Percentiles rank a stretch among this genome's conserved stretches.
Evolutionary conservation across 2,113 vertebrate species (phyloP).

Genomic region (Oreocharis arfaki): DNA sequence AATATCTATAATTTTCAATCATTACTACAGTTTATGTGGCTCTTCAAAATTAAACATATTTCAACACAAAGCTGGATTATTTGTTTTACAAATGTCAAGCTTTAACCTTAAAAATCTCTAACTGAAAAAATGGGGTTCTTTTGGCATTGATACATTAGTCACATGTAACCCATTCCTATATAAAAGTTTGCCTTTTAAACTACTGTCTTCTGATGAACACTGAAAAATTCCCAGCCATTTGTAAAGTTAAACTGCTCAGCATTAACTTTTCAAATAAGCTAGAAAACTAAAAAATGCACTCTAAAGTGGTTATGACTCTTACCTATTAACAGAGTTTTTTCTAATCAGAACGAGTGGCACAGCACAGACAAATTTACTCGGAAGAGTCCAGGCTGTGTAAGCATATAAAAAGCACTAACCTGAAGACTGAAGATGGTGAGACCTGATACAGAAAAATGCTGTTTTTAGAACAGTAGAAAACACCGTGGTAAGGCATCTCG

Average conservation of each 20-base stretch:
- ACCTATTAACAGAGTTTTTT: background rate
- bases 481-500: background rate
- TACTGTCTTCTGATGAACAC: background rate
- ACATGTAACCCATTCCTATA: background rate
- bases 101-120: background rate
- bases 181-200: background rate
- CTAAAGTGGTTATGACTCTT: background rate
- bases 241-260: background rate
- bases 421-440: constrained; percentile 57
- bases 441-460: constrained; percentile 50
- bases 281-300: background rate
- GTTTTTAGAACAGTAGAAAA: constrained; percentile 43
- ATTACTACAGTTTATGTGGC: background rate
- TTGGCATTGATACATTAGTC: background rate
- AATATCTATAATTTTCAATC: background rate
- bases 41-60: background rate
- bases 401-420: constrained; percentile 45
- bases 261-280: background rate
- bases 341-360: background rate
- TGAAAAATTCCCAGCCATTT: background rate
- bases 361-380: background rate
- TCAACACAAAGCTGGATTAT: background rate
- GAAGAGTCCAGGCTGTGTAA: background rate
- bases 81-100: background rate
- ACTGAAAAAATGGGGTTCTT: background rate